Evolutionary conservation across 2,113 vertebrate genomes (phyloP), one percentile per base, ranked within the genome.

Genomic region (Labrus mixtus): DNA sequence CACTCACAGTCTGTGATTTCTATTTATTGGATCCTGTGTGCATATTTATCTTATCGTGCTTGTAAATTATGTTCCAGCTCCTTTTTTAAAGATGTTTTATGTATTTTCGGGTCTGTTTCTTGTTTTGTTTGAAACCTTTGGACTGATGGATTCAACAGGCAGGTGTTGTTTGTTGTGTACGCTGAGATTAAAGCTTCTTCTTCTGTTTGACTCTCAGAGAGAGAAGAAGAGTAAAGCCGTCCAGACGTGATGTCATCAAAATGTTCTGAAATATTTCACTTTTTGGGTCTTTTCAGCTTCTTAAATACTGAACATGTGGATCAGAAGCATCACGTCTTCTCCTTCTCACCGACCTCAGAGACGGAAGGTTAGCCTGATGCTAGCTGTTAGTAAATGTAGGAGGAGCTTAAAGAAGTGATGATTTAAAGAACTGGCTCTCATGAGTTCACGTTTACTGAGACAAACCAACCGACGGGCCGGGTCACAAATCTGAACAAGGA

Each of bases 21-120:
- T 61, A 94, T 94, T 92, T 94, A 93, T 94, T 92, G 87, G 79
- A 89, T 81, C 63, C 76, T 76, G 81, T 91, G 83, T 93, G 87
- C 89, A 90, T 94, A 93, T 93, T 92, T 94, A 94, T 93, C 75
- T 92, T 94, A 94, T 93, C 73, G 79, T 90, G 77, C 77, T 92
- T 91, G 87, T 92, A 85, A 89, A 88, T 89, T 81, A 86, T 88
- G 80, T 89, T 90, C 74, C 73, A 61, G 66, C 71, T 83, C 78
- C 37, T 78, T 84, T 85, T 79, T 67, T 25, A 51, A 54, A 62
- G 56, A 76, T 82, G 64, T 85, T 88, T 81, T 55, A 12, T 45
- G 43, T 80, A 50, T 71, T 82, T 82, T 77, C 61, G 50, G 25
- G 63, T 81, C 79, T 68, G 15, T 80, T 73, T 1, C 60, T 59